These are phyloP conservation scores for Oophaga pumilio DNA, from an alignment of 2,113 vertebrate genomes.

Conservation along the genomic window DNA sequence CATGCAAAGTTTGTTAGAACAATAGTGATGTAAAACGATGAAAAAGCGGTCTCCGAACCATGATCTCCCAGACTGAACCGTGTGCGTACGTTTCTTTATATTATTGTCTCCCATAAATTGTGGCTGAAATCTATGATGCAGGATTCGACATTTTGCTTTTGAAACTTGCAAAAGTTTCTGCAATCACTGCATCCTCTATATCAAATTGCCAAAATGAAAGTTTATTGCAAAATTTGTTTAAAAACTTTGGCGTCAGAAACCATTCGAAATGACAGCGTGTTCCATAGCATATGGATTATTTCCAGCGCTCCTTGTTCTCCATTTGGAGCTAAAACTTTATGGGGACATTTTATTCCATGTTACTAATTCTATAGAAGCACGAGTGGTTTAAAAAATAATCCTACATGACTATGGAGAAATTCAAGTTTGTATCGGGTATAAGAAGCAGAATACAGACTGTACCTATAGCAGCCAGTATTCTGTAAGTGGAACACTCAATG, in stretches of 20 bases:
- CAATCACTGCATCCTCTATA: background rate
- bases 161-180: background rate
- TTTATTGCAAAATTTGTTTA: background rate
- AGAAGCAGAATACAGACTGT: background rate
- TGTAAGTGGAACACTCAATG: background rate
- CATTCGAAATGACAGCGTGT: background rate
- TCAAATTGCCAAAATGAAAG: background rate
- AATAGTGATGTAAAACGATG: background rate
- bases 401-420: background rate
- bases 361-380: background rate
- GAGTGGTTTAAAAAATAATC: background rate
- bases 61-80: background rate
- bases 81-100: background rate
- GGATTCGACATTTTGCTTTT: background rate
- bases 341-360: background rate
- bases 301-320: background rate
- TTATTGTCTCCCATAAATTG: background rate
- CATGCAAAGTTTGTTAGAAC: too few relatives aligned
- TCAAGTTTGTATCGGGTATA: background rate
- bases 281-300: background rate
- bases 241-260: background rate
- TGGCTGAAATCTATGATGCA: background rate
- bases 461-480: background rate
- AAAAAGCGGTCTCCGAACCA: background rate
- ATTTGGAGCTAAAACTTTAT: background rate